phyloP scores from a whole-genome alignment of 2,797 vertebrate genomes.

The Synaphobranchus kaupii region DNA sequence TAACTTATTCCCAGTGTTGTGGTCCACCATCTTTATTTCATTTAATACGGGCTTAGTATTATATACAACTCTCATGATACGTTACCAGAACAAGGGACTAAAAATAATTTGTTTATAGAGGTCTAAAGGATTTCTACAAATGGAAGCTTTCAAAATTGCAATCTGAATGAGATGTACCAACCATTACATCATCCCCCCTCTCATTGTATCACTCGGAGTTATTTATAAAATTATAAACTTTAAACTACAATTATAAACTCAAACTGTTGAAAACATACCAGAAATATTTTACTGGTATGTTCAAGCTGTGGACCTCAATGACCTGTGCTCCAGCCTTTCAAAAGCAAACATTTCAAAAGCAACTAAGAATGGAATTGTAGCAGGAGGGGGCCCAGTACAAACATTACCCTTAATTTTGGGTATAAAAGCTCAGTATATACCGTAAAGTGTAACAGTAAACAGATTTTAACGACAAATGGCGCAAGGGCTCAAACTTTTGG shows the following conservation, averaged over 20 bases:
- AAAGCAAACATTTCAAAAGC: background rate
- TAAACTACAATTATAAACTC: background rate
- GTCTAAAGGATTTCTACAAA: background rate
- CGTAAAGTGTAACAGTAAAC: background rate
- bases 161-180: background rate
- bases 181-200: background rate
- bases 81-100: background rate
- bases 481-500: background rate
- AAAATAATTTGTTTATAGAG: background rate
- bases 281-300: background rate
- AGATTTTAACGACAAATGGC: background rate
- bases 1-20: background rate
- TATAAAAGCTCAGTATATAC: background rate
- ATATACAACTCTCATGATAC: background rate
- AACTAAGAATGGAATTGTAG: background rate
- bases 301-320: background rate
- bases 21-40: background rate
- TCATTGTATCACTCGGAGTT: background rate
- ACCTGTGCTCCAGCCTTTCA: background rate
- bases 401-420: background rate
- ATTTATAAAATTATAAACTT: background rate
- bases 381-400: background rate
- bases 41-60: background rate
- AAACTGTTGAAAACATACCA: background rate
- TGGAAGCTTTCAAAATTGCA: background rate